phyloP scores from a whole-genome alignment of 2,797 vertebrate species.

The Sebastes itinus region DNA sequence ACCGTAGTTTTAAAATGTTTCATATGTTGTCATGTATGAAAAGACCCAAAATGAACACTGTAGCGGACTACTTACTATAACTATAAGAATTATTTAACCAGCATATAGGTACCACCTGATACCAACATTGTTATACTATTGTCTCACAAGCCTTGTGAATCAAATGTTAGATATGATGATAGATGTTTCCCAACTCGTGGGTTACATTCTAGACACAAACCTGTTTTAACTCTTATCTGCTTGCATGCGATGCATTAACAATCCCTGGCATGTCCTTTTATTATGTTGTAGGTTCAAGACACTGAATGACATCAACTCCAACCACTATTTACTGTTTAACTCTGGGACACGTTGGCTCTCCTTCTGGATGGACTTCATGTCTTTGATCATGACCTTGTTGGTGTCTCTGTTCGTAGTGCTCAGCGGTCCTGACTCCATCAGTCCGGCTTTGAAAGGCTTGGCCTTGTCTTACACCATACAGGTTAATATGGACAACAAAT shows the following conservation, averaged over 20 bases:
- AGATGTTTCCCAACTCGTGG: too few species aligned
- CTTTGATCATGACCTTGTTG: constrained; percentile 66
- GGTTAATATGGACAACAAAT: constrained; percentile 61
- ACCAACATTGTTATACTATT: too few species aligned
- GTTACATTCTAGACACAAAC: too few species aligned
- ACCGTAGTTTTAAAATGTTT: too few species aligned
- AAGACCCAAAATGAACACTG: too few species aligned
- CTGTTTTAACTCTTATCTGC: neutral
- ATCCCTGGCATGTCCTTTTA: neutral
- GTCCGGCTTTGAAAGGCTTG: constrained; percentile 82
- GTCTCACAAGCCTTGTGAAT: too few species aligned
- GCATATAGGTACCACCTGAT: too few species aligned
- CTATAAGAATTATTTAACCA: too few species aligned
- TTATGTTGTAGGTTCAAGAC: constrained; percentile 79
- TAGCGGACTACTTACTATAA: too few species aligned
- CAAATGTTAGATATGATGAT: too few species aligned
- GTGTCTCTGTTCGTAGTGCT: constrained; percentile 83
- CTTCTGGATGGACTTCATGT: constrained; percentile 81
- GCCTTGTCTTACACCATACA: constrained; percentile 86
- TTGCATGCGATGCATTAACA: neutral
- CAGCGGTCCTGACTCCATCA: constrained; percentile 65
- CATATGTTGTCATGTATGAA: too few species aligned
- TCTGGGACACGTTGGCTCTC: constrained; percentile 84
- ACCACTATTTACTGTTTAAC: constrained; percentile 82
- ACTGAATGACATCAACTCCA: constrained; percentile 82